Evolutionary conservation across 2,888 invertebrate species (phyloP), one percentile per base, ranked within the genome.

Genomic region (Chloromyia formosa): DNA sequence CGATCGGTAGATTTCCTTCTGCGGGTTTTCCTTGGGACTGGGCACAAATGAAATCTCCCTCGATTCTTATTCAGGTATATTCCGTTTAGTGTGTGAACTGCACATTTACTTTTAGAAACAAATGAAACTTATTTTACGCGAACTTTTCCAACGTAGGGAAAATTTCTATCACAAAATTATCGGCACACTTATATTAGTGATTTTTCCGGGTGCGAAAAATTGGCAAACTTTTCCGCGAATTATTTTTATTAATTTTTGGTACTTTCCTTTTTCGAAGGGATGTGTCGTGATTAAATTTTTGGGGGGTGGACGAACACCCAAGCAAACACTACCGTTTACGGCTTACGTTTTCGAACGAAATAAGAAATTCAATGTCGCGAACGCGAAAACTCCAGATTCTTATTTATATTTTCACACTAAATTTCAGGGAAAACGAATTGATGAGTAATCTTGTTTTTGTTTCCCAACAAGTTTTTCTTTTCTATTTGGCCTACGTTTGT

Each of bases 161-260:
- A 49, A 49, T 49, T 49, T n/a, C 49, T 49, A 66, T 45, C 42
- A 42, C 45, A 66, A 66, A 49, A n/a, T 49, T 49, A 16, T 45
- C 66, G 66, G 42, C 66, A 66, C 66, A 45, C 66, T 45, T 35
- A 20, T 14, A 22, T 18, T 45, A 18, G 23, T 66, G n/a, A 49
- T 68, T 68, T 45, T 68, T 23, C 22, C 20, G 23, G 61, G 16
- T 61, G 22, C 5, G 61, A 12, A 42, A 49, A 49, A 49, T 49
- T n/a, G n/a, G n/a, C n/a, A n/a, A n/a, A n/a, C n/a, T n/a, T n/a
- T n/a, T n/a, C n/a, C n/a, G n/a, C 16, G 3, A 49, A n/a, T 49
- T 35, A 35, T 35, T 64, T 64, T 40, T 40, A 40, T 16, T 40
- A 60, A 1, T 60, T 60, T 60, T 60, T 23, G 12, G 49, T 49